phyloP scores from a whole-genome alignment of 1,140 invertebrate genomes.

The Drosophila nebulosa region DNA sequence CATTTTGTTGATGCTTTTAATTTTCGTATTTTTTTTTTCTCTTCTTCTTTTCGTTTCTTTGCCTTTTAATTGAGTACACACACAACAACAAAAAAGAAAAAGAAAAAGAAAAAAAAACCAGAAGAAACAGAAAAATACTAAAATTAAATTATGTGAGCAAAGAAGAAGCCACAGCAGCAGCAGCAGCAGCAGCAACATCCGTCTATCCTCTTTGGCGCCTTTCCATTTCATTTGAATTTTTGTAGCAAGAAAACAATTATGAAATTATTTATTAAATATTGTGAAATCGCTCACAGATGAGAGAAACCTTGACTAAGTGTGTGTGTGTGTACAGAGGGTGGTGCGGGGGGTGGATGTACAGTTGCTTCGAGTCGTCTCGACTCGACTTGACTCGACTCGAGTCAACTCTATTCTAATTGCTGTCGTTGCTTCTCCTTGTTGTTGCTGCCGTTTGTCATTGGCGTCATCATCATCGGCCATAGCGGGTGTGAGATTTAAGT shows the following conservation, averaged over 20 bases:
- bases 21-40: conserved; percentile 43
- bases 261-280: conserved; percentile 79
- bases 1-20: conserved; percentile 47
- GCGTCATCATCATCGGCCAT: conserved; percentile 51
- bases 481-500: conserved; percentile 79
- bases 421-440: conserved; percentile 13
- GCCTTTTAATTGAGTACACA: conserved; percentile 76
- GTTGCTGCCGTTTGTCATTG: conserved; percentile 36
- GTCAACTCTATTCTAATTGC: conserved; percentile 67
- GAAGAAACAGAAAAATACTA: conserved; percentile 29
- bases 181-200: conserved; percentile 16
- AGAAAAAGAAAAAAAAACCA: conserved; percentile 2
- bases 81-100: conserved; percentile 20
- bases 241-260: conserved; percentile 65
- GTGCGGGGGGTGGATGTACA: background rate
- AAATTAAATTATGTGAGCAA: conserved; percentile 72
- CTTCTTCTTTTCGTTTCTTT: conserved; percentile 8
- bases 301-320: conserved; percentile 55
- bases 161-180: conserved; percentile 25
- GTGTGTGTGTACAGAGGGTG: conserved; percentile 21
- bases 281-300: conserved; percentile 57
- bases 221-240: conserved; percentile 61
- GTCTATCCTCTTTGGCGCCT: conserved; percentile 49
- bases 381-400: background rate
- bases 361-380: background rate